phyloP scores from a whole-genome alignment of 2,888 invertebrate species.

The Pyrrhosoma nymphula region DNA sequence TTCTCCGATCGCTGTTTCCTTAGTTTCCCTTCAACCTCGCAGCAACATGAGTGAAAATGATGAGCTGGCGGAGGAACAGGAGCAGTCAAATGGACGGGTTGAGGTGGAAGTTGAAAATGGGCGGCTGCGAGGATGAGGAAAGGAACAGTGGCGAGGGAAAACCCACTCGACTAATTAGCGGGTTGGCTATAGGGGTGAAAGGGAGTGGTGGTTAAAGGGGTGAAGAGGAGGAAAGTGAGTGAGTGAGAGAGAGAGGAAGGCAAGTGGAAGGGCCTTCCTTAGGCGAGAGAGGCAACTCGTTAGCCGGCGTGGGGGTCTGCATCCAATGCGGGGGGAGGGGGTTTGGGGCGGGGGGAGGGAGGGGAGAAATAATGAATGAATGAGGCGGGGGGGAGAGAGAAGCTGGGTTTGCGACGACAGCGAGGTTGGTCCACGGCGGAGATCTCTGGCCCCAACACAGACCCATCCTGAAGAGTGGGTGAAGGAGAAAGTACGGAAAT shows the following conservation, averaged over 20 bases:
- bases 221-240: no score
- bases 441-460: background rate
- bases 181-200: background rate
- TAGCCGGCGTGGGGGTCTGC: constrained; percentile 30
- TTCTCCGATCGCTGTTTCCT: background rate
- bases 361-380: background rate
- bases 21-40: background rate
- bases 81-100: background rate
- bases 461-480: background rate
- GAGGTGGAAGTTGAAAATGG: background rate
- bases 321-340: background rate
- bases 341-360: no score
- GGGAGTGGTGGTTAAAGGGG: no score
- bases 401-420: background rate
- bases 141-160: background rate
- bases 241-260: background rate
- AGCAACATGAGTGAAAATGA: background rate
- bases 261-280: constrained; percentile 1
- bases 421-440: background rate
- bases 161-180: constrained; percentile 57
- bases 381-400: background rate
- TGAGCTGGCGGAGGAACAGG: background rate
- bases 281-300: constrained; percentile 55
- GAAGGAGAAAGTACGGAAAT: no score
- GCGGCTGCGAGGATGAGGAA: background rate